Base-by-base conservation (phyloP, 2,113 vertebrate genomes). In the Poeciliopsis retropinna region DNA sequence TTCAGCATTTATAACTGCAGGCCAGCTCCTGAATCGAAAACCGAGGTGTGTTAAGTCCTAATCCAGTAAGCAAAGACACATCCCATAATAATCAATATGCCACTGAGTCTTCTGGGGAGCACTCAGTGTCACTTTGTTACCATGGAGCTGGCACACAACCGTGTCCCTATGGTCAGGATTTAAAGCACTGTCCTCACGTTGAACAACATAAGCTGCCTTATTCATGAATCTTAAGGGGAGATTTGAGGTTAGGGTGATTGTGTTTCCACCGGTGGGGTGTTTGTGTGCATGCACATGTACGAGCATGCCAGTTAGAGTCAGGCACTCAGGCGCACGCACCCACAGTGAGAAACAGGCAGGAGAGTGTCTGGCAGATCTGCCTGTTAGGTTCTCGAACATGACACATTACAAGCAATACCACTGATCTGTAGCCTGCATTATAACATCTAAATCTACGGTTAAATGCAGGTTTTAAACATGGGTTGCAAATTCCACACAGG, bases 61-160 rank as follows among this genome's bases (percentile, higher is more conserved):
- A 85, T 82, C 81, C 67, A 82, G 75, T 73, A 79, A 75, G 60
- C 70, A 73, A 72, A 39, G 63, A 68, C 64, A 64, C 67, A 89
- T 88, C 79, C 85, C 79, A 86, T 83, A 88, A 85, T 82, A 85
- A 81, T 85, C 82, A 70, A 76, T 65, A 30, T 79, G 54, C 72
- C 79, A 81, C 67, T 5, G 22, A 65, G 75, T 80, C 83, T 86
- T 80, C 79, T 32, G 9, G 76, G 78, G 80, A 86, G 76, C 73
- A 66, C 76, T 28, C 69, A 25, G 11, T 67, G 74, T 73, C 73
- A 72, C 60, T 68, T 37, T 22, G 81, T 88, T 68, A 54, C 88
- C 69, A 80, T 68, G n/a, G 81, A 57, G 72, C 90, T 41, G 13
- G 64, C 83, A 82, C 80, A 87, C 44, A 74, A 85, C 83, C 25